Percentiles rank a stretch among this genome's conserved stretches.
Evolutionary conservation across 1,140 invertebrate genomes (phyloP).

Genomic region (Hormaphis cornu): DNA sequence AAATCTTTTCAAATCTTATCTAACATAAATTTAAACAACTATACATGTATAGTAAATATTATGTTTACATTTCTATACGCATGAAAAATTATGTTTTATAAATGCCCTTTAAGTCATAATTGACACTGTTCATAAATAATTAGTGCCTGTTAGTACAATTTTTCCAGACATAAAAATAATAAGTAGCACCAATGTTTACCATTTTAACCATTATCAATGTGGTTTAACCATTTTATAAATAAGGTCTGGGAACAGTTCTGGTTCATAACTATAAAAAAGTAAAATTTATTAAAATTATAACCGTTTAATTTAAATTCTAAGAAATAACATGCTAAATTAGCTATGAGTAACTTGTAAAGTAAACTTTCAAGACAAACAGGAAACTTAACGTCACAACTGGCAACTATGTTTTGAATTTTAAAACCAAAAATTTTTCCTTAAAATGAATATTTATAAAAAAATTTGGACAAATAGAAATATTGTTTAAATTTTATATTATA

Average conservation of each 20-base stretch:
- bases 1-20: no score
- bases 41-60: no score
- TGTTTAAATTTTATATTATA: no score
- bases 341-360: conserved; percentile 90
- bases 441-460: conserved; percentile 40
- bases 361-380: conserved; percentile 95
- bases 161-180: conserved; percentile 99
- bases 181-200: no score
- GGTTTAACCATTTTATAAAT: conserved; percentile 99
- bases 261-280: conserved; percentile 57
- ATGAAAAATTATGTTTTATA: no score
- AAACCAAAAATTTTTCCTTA: conserved; percentile 96
- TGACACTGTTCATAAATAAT: no score
- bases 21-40: no score
- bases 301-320: neutral
- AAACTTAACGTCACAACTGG: conserved; percentile 98
- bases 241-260: conserved; percentile 92
- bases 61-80: no score
- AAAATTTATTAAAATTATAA: neutral
- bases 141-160: conserved; percentile 88
- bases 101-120: no score
- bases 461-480: no score
- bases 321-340: conserved; percentile 79
- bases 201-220: no score
- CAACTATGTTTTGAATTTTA: conserved; percentile 99